Base-by-base conservation (phyloP, 2,888 invertebrate species). In the Eulithis prunata region DNA sequence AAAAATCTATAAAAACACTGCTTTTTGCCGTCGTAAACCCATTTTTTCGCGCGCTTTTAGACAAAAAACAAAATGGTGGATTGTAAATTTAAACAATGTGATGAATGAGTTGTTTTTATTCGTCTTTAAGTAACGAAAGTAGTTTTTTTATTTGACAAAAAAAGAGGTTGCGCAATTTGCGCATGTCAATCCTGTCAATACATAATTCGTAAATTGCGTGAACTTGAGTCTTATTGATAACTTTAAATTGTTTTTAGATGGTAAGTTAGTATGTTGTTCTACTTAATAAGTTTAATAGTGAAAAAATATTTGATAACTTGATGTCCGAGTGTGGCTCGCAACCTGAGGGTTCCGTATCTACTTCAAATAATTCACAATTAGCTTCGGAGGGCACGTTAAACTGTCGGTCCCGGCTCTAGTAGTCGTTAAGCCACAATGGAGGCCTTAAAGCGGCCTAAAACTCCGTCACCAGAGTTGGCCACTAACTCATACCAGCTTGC, bases 21-120 rank as follows among this genome's bases (percentile, higher is more conserved):
- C 65, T 71, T 70, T 69, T 71, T 78, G 66, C 66, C 45, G 62
- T 65, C 70, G 74, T 78, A 79, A 82, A 82, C 10, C 57, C 28
- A 75, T 78, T 86, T 88, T 88, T 87, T 85, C 76, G 76, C 78
- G 78, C 68, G 70, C 75, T 80, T 77, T 78, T 82, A 75, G 79
- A 82, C 75, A 79, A 79, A 84, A 84, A 87, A 85, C 82, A 86
- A 87, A 78, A 86, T 85, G 85, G 85, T 79, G 78, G 76, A 71
- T 73, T 76, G 74, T 79, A 72, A 78, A 74, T 73, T 74, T 69
- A 69, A 66, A 80, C 78, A 81, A 78, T 78, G 74, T 75, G 77
- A 79, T 79, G 79, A 76, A 78, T 77, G 76, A 69, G 74, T 78
- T 79, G 83, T 87, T 75, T 77, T 74, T 71, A 66, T 72, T 70